Conservation (phyloP, 2,888 invertebrate genomes). For the Furcula furcula region DNA sequence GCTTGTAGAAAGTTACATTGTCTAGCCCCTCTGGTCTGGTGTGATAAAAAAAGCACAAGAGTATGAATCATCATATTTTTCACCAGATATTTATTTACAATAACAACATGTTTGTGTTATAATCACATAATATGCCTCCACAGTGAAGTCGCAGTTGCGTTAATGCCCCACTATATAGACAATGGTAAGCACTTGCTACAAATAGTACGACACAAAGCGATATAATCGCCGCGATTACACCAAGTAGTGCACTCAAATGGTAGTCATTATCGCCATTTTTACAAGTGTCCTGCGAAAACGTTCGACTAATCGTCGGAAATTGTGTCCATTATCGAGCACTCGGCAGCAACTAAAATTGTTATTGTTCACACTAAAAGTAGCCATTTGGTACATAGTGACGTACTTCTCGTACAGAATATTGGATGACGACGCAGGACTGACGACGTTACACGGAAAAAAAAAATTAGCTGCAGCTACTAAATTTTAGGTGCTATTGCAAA, state of each 20-base stretch:
- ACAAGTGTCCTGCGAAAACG: constrained; percentile 66
- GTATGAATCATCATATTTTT: no score
- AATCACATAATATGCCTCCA: constrained; percentile 1
- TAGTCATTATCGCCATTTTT: constrained; percentile 66
- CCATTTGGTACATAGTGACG: constrained; percentile 61
- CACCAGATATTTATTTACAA: no score
- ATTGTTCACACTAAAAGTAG: constrained; percentile 78
- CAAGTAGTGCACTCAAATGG: constrained; percentile 48
- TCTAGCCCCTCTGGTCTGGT: no score
- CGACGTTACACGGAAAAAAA: no score
- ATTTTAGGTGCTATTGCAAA: no score
- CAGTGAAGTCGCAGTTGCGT: not conserved
- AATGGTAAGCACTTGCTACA: constrained; percentile 13
- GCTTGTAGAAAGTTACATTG: no score
- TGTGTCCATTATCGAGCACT: constrained; percentile 76
- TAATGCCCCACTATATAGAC: constrained; percentile 2
- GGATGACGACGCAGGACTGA: no score
- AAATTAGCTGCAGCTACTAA: no score
- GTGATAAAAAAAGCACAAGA: no score
- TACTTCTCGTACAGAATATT: constrained; percentile 38
- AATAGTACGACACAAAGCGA: constrained; percentile 20
- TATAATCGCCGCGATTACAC: constrained; percentile 35
- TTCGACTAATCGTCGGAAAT: constrained; percentile 78
- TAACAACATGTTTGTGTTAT: no score
- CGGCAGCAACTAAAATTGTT: constrained; percentile 76